Evolutionary conservation across 2,113 vertebrate genomes (phyloP), one percentile per base, ranked within the genome.

Genomic region (Mesocricetus auratus): DNA sequence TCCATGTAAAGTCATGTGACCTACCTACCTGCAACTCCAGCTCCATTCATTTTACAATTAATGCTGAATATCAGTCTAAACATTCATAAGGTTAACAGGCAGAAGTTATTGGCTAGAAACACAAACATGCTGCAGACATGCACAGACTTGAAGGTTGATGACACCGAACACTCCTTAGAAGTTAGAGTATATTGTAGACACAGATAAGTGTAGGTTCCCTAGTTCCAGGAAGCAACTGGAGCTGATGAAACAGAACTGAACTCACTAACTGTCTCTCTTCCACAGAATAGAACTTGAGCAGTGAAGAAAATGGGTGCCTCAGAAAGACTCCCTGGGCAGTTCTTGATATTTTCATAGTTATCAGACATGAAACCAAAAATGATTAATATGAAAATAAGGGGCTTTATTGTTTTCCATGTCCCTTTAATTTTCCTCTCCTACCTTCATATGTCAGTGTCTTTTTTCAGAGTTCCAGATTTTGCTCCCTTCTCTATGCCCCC

Each of bases 61-160:
- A 33, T 50, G 66, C 45, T 89, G 85, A 42, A 9, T 13, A 21
- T 78, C 90, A 69, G 79, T 60, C 82, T 96, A 47, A 86, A 62
- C 56, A 36, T 45, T 62, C 39, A 50, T 64, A 90, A 31, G 31
- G 74, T 71, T 36, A 60, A 53, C 45, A 75, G 75, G 71, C 45
- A 94, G 91, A 95, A 90, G 58, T 69, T 71, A 31, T 96, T 85
- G 58, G 69, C 86, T 94, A 62, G 89, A 85, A 87, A 92, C 71
- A 83, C 16, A 24, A 60, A 79, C 26, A 19, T 42, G 33, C 74
- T 19, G 58, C 53, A 87, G 73, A 93, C 74, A 66, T 79, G 62
- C 39, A 89, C 39, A 42, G 47, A 21, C 86, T 62, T 71, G 62
- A 85, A 90, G 60, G 64, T 10, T 45, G 50, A 90, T 71, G 36